Base-by-base conservation (phyloP, 2,797 vertebrate species). In the Phataginus tricuspis region DNA sequence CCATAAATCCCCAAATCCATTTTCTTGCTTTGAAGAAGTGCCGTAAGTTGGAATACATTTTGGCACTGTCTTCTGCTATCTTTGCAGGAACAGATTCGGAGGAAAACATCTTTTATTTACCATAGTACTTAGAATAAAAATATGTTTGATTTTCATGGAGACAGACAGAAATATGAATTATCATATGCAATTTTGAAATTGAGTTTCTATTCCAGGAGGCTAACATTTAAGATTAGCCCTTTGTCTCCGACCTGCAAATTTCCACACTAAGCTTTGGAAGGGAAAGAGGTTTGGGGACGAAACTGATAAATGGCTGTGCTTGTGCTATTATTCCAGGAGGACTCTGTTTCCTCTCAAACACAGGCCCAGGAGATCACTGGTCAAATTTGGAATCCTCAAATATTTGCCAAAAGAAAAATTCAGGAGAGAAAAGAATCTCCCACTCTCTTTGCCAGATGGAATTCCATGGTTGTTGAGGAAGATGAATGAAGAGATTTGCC, bases 351-450 rank as follows among this genome's bases (percentile, higher is more conserved):
- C 78, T 97, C 29, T 91, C 91, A 92, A 13, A 53, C 18, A n/a
- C 74, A 95, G 74, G 11, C 55, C 37, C 39, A 34, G 16, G 10
- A 66, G 69, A 78, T 96, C 68, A 82, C 51, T 55, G 11, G 9
- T 69, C 82, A 83, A 31, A 16, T 92, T 90, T 80, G 93, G 80
- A 95, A 75, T 39, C 77, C 31, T 83, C 77, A 61, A 27, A 25
- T 92, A 80, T 68, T 94, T 95, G 66, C 92, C 82, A 66, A 78
- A 78, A 96, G 34, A 92, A 86, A 86, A 61, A n/a, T 86, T 96
- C 95, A 79, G 34, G 57, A 59, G 45, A 94, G 63, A 83, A 96
- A 90, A 87, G 49, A 78, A 63, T 84, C 59, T 88, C 82, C 51
- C 31, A 66, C 23, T 92, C 29, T 61, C 37, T 42, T 96, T 57